Base-by-base conservation (phyloP, 2,113 vertebrate genomes). In the Electrona antarctica region DNA sequence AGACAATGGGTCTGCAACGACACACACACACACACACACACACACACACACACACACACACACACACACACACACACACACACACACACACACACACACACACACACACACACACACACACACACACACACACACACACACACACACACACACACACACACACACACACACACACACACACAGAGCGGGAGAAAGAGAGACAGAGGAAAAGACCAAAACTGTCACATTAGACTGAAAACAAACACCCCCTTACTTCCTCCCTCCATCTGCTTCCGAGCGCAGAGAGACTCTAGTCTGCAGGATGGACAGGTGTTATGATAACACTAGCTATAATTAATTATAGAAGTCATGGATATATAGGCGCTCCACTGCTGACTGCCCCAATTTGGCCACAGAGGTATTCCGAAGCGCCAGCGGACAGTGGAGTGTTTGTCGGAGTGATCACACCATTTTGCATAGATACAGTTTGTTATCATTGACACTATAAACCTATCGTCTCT, bases 1-100 rank as follows among this genome's bases (percentile, higher is more conserved):
- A 52, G 87, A 90, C 83, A 88, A 86, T 82, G 84, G 83, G 45
- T 87, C 92, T 93, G 77, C 54, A 73, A 48, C 1, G n/a, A 73
- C 28, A 74, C 57, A 67, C 57, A 70, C 33, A 64, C 60, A 71
- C n/a, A 64, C 57, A 68, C 28, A 64, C 50, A 67, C 45, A 81
- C 62, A 50, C 47, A 50, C 14, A 50, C 59, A 11, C 28, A 60
- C 28, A 60, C 8, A 60, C 28, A 46, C 48, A 64, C 62, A 64
- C 69, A 77, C 56, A 73, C 33, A 74, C 57, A 67, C 57, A 70
- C 33, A 64, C 60, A 71, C n/a, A 64, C 57, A 68, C 28, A 68
- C 50, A 67, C 45, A 83, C 62, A 64, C 62, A 64, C 48, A 64
- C 59, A 41, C 28, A 60, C 28, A 60, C 8, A 60, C 28, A 46